These are phyloP conservation scores for Hymenopus coronatus DNA, from an alignment of 2,888 invertebrate species.

Conservation along the genomic window DNA sequence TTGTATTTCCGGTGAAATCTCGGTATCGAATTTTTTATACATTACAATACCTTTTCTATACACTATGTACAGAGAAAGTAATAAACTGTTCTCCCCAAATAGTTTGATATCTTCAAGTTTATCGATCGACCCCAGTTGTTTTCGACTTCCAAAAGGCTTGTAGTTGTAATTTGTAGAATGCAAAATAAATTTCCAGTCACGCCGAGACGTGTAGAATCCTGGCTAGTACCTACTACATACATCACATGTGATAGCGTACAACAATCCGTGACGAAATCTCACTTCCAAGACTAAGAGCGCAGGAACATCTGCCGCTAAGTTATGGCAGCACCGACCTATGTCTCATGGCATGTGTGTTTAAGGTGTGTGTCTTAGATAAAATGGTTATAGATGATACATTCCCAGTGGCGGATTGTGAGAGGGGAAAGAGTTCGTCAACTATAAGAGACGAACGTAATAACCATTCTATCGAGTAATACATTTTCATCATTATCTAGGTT, in stretches of 20 bases:
- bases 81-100: no score
- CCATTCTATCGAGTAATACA: not conserved
- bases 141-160: not conserved
- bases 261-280: not conserved
- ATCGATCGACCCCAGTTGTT: not conserved
- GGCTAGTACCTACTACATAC: not conserved
- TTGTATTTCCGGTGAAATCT: no score
- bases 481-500: no score
- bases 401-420: not conserved
- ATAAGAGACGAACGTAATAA: no score
- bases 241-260: not conserved
- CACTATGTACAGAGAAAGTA: no score
- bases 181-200: not conserved
- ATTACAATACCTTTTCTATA: no score
- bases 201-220: not conserved
- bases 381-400: not conserved
- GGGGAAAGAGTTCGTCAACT: not conserved
- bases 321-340: not conserved
- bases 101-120: no score
- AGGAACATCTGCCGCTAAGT: not conserved
- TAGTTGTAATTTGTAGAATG: not conserved
- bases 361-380: not conserved
- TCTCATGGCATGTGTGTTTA: not conserved
- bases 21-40: no score
- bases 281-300: not conserved